Evolutionary conservation across 2,113 vertebrate species (phyloP), one percentile per base, ranked within the genome.

Genomic region (Dermatemys mawii): DNA sequence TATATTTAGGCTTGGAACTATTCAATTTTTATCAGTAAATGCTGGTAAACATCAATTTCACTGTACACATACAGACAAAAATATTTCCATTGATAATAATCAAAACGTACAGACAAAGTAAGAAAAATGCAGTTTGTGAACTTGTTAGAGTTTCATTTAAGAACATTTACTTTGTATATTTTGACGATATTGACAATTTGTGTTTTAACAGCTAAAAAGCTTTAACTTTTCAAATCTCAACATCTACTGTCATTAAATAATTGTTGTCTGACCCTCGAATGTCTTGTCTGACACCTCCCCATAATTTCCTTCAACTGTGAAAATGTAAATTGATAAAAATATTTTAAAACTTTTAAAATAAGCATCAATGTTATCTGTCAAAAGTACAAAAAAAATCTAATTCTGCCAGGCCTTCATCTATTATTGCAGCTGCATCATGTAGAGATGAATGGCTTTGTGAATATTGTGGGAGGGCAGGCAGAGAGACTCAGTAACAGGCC

Each of bases 381-480:
- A 70, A 70, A 70, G 17, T 22, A 70, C 4, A 70, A 70, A 60
- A 60, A 60, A 63, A 63, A 35, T 4, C 13, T 35, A 21, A 38
- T 70, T 70, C 63, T 70, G n/a, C 63, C 35, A 21, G 8, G 17
- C 35, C 14, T 70, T 70, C 35, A 38, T 70, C 21, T 70, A 4
- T 96, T 96, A 97, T 93, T 96, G 91, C 87, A 94, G 67, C 93
- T 96, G 92, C 88, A 94, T 94, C 94, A 93, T 80, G 88, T 87
- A 67, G 76, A 89, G 84, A n/a, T 80, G 83, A 85, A 82, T 87
- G 84, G 93, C 87, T 92, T 91, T 90, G 51, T 53, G 90, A 48
- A 14, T 7, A 81, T 67, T 49, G 88, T 94, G 91, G 91, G 93
- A 96, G 76, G 76, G 44, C 88, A 96, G 84, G 91, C 90, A 93